Evolutionary conservation across 2,113 vertebrate species (phyloP), one percentile per base, ranked within the genome.

Genomic region (Alligator mississippiensis): DNA sequence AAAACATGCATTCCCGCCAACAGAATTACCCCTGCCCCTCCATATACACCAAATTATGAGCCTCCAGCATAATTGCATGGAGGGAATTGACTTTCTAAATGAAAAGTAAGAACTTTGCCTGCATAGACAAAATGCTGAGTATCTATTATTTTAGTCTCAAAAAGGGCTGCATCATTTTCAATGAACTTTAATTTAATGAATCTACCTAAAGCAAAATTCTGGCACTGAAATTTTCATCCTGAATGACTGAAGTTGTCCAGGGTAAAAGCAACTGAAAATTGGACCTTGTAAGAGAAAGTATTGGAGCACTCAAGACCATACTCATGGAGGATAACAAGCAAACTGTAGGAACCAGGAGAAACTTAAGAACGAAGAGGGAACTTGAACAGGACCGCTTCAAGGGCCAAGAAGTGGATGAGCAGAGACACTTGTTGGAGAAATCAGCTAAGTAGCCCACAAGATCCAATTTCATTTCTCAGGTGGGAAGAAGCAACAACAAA

Each of bases 351-450:
- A 58, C 75, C 1, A 34, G 12, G 4, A 72, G 47, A 4, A 77
- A 4, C 6, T 2, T 57, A 24, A 27, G 0, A 3, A 9, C 2
- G 47, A 61, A 34, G 16, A 7, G 28, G 28, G 47, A 77, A 28
- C 16, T 22, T 63, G 9, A 0, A 1, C 4, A 70, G 57, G 70
- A 28, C 55, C 19, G 16, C 4, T 57, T 55, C 22, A n/a, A 80
- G 80, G 30, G 14, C 14, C 81, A 61, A 55, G 27, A 6, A 0
- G 2, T 2, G 18, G 14, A 13, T 11, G 57, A 72, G 47, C 0
- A 9, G 1, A 3, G 1, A 66, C 21, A 14, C 18, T 16, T 75
- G 47, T 47, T 47, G 9, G 18, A 10, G 80, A 34, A 5, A 0
- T 5, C 72, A 57, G 34, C 47, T 47, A 83, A 89, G 79, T 1